Conservation (phyloP, 2,113 vertebrate species). For the Pteruthius melanotis region DNA sequence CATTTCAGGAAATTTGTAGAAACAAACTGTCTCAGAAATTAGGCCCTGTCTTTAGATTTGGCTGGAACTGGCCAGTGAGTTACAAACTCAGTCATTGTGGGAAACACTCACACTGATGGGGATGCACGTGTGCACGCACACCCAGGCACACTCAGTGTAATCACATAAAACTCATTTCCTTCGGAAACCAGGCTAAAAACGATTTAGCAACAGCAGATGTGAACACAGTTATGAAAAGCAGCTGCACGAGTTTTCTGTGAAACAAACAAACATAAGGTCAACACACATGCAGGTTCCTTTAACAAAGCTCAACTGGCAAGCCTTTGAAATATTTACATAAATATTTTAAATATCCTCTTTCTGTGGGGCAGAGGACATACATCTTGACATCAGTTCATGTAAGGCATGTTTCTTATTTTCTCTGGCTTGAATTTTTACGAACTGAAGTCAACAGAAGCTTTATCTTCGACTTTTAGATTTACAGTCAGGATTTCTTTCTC, state of each 20-base stretch:
- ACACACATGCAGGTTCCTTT: conserved; percentile 7
- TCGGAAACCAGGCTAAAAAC: conserved; percentile 29
- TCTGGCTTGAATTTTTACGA: background rate
- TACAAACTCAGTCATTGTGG: background rate
- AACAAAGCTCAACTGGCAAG: conserved; percentile 10
- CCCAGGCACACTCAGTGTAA: background rate
- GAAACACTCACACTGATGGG: background rate
- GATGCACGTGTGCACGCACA: background rate
- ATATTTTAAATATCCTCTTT: conserved; percentile 43
- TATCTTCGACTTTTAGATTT: background rate
- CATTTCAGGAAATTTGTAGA: background rate
- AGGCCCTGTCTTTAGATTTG: background rate
- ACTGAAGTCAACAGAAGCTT: background rate
- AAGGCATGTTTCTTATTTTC: conserved; percentile 6
- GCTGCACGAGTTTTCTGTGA: background rate
- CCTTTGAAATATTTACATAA: conserved; percentile 42
- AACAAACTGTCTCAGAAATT: fast-evolving
- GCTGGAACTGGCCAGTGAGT: background rate
- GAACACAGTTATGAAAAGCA: conserved; percentile 32
- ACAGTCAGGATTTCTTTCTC: background rate
- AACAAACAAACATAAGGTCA: conserved; percentile 53
- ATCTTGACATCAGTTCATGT: background rate
- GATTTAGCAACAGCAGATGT: conserved; percentile 40
- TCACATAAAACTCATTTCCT: conserved; percentile 60
- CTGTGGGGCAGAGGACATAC: background rate